Conservation (phyloP, 2,888 invertebrate genomes). For the Slavum lentiscoides region DNA sequence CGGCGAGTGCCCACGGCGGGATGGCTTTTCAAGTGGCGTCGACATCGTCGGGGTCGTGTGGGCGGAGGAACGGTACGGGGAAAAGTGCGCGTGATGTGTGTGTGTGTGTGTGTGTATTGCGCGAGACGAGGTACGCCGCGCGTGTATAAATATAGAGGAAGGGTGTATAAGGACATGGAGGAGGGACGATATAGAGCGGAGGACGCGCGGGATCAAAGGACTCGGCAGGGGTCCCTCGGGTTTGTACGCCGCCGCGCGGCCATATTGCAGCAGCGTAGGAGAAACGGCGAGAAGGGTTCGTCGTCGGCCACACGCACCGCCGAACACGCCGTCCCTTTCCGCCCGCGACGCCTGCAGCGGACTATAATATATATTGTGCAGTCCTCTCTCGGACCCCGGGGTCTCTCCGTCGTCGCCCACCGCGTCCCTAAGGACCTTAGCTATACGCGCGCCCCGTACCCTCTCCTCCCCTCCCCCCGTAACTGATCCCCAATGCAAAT, state of each 20-base stretch:
- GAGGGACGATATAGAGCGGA: too few species aligned
- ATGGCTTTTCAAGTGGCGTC: slow-evolving; percentile 46
- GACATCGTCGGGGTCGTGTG: slow-evolving; percentile 4
- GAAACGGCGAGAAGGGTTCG: slow-evolving; percentile 36
- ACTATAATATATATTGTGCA: not conserved
- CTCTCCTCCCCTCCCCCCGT: too few species aligned
- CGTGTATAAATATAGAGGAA: not conserved
- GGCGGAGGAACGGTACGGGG: not conserved
- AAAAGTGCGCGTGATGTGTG: not conserved
- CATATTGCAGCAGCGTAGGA: slow-evolving; percentile 10
- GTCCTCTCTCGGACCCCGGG: too few species aligned
- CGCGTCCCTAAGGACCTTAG: too few species aligned
- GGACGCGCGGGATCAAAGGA: slow-evolving; percentile 47
- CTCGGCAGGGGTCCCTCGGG: slow-evolving; percentile 27
- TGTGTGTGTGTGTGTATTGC: not conserved
- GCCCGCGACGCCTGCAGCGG: not conserved
- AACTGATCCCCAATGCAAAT: too few species aligned
- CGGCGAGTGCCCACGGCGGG: slow-evolving; percentile 25
- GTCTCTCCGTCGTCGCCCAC: too few species aligned
- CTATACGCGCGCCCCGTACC: too few species aligned
- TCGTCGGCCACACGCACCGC: slow-evolving; percentile 18
- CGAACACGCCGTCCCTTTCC: slow-evolving; percentile 5
- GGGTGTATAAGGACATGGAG: not conserved
- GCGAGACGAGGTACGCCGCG: not conserved
- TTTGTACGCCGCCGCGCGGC: slow-evolving; percentile 12